Evolutionary conservation across 2,113 vertebrate genomes (phyloP).

Genomic region (Anguilla rostrata): DNA sequence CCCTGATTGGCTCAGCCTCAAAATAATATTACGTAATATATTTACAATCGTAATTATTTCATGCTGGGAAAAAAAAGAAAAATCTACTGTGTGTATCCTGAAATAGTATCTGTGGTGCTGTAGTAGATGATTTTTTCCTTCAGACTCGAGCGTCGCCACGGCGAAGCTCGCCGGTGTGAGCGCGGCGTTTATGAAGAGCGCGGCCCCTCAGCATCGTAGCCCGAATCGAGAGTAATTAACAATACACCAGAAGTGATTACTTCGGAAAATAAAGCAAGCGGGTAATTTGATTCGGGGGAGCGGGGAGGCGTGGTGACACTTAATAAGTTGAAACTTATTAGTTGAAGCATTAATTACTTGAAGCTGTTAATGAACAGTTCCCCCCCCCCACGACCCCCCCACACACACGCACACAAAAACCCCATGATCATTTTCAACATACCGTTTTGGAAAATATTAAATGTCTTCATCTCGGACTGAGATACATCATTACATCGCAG

Average conservation of each 20-base stretch:
- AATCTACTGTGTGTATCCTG: not conserved
- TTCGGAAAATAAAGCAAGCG: not conserved
- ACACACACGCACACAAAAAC: no score
- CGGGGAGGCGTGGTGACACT: not conserved
- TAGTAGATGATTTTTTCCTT: not conserved
- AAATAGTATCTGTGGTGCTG: not conserved
- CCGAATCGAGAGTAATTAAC: conserved; percentile 11
- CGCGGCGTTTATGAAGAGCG: not conserved
- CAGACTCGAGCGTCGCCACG: not conserved
- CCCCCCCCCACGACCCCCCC: not conserved
- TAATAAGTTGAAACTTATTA: conserved; percentile 12
- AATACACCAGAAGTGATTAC: conserved; percentile 17
- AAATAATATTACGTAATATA: not conserved
- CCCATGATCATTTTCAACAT: not conserved
- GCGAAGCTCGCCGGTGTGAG: not conserved
- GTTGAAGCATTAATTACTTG: not conserved
- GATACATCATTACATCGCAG: no score
- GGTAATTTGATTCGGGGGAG: conserved; percentile 20
- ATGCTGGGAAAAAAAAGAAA: not conserved
- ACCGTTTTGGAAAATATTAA: not conserved
- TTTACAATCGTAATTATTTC: not conserved
- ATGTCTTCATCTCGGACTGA: not conserved
- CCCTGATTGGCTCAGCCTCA: no score
- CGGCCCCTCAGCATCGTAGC: not conserved
- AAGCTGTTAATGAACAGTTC: conserved; percentile 1